Base-by-base conservation (phyloP, 2,888 invertebrate species). In the Heteropelma amictum region DNA sequence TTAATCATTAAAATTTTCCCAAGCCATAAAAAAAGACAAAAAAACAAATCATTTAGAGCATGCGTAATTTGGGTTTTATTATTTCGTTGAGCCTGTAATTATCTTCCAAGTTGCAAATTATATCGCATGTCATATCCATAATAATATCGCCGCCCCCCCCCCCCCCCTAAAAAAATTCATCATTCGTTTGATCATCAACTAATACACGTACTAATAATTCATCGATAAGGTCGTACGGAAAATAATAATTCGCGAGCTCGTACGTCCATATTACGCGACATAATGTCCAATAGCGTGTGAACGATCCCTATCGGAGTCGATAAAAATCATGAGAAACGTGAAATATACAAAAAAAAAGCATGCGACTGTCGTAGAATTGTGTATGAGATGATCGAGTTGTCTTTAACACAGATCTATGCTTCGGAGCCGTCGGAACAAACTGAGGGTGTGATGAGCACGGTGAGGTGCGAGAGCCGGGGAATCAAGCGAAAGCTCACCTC, bases 401-500 rank as follows among this genome's bases (percentile, higher is more conserved):
- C 85, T 88, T 88, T 88, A 86, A 88, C 88, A 88, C 88, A 89
- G 89, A 89, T 89, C 84, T 88, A 88, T 88, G 85, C 88, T 86
- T 83, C 85, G 84, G 85, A 85, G 85, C 85, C 85, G 81, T 83
- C 85, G 84, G 88, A 88, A 88, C 88, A 89, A 85, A 85, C 88
- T 76, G 89, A 88, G 82, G 87, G 88, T 87, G 88, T 87, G 81
- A 86, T 89, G 87, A 89, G 88, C 86, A 87, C 87, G 76, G 85
- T 86, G 86, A 87, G 86, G 87, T 88, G 88, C 85, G 88, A 88
- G 69, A 85, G 86, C 82, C 88, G 87, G 83, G 89, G 88, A 83
- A 88, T 88, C 86, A 89, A 89, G 86, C 88, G 88, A 86, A 89
- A 89, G 85, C 87, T 88, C 88, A 87, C 87, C 87, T 88, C 89